These are phyloP conservation scores for Phoenicopterus ruber DNA, from an alignment of 2,113 vertebrate species.

Conservation along the genomic window DNA sequence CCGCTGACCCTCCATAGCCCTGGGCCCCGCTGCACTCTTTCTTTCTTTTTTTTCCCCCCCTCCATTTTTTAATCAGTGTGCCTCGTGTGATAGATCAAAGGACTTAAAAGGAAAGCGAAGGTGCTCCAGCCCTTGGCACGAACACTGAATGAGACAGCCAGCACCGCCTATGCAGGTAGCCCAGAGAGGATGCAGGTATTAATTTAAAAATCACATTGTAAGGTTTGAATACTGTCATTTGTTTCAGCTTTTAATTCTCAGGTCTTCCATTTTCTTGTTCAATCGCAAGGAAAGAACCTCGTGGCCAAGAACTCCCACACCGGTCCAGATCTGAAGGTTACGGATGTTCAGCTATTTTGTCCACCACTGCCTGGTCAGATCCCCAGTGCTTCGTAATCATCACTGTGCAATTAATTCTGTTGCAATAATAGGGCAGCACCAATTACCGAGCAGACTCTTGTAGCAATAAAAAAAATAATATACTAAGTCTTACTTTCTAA, in stretches of 20 bases:
- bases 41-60: not conserved
- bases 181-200: not conserved
- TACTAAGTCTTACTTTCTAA: conserved; percentile 3
- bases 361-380: not conserved
- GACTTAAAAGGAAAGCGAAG: not conserved
- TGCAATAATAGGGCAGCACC: conserved; percentile 37
- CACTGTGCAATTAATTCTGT: conserved; percentile 12
- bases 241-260: not conserved
- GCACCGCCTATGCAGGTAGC: not conserved
- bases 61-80: not conserved
- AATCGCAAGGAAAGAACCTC: not conserved
- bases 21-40: not conserved
- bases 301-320: not conserved
- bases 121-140: not conserved
- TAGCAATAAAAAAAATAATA: conserved; percentile 37
- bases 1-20: fast-evolving
- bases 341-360: not conserved
- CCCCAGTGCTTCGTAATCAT: not conserved
- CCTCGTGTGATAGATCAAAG: not conserved
- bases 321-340: not conserved
- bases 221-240: not conserved
- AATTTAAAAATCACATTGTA: not conserved
- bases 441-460: conserved; percentile 48
- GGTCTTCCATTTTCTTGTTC: not conserved
- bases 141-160: not conserved